Base-by-base conservation (phyloP, 2,888 invertebrate genomes). In the Macrosoma leucophasiata region DNA sequence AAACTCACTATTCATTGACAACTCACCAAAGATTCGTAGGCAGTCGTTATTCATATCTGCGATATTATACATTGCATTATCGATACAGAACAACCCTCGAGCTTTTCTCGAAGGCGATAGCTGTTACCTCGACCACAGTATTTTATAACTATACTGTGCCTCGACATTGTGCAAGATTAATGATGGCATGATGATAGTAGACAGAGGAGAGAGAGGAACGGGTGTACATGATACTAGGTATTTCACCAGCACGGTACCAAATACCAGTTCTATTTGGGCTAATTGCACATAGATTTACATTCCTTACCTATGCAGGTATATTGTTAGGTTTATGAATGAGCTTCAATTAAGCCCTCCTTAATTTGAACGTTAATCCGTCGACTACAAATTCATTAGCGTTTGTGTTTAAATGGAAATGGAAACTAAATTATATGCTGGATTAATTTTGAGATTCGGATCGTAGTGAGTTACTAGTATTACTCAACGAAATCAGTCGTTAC, bases 91-190 rank as follows among this genome's bases (percentile, higher is more conserved):
- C 67, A 70, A 65, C 70, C 52, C 66, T 68, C 66, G 67, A 72
- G 56, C n/a, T n/a, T 68, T 59, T 52, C 54, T 55, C 55, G 53
- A 52, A 55, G n/a, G n/a, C 57, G 58, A 55, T 48, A 55, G 60
- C 59, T 71, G 77, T 75, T 75, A 74, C 68, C 67, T n/a, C n/a
- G n/a, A n/a, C n/a, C n/a, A n/a, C n/a, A n/a, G n/a, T n/a, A n/a
- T n/a, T n/a, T n/a, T n/a, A n/a, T n/a, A n/a, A n/a, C n/a, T n/a
- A n/a, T n/a, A n/a, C n/a, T n/a, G n/a, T n/a, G n/a, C n/a, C n/a
- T 64, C 62, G 53, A 47, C 44, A 47, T 53, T 65, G 62, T 65
- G 61, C 59, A 81, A 82, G 81, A 82, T 82, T 82, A 82, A 82
- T 79, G 76, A 71, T 70, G 55, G 57, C 62, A 51, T 58, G 62